Conservation (phyloP, 2,888 invertebrate genomes). For the Hipparchia semele region DNA sequence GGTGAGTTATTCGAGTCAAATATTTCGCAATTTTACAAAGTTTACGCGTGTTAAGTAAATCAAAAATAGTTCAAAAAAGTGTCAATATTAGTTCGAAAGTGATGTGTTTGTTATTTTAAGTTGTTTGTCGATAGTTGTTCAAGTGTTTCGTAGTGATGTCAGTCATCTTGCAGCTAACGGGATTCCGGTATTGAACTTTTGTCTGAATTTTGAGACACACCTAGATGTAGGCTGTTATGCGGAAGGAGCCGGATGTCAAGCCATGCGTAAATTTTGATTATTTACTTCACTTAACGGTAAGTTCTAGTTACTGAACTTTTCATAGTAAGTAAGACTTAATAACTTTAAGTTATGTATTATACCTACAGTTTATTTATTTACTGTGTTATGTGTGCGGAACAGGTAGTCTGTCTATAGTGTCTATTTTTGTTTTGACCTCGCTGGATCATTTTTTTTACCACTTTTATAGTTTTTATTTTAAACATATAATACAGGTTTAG, state of each 20-base stretch:
- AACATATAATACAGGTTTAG: background rate
- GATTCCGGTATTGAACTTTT: conserved; percentile 64
- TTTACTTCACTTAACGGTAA: conserved; percentile 43
- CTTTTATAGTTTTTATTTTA: background rate
- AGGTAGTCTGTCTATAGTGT: background rate
- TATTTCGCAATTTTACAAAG: conserved; percentile 39
- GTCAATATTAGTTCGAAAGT: conserved; percentile 24
- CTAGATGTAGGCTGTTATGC: conserved; percentile 58
- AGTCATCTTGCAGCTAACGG: conserved; percentile 61
- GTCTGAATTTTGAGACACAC: conserved; percentile 68
- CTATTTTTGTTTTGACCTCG: background rate
- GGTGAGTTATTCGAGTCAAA: conserved; percentile 47
- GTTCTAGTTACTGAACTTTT: conserved; percentile 22
- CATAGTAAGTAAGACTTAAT: background rate
- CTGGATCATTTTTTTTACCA: background rate
- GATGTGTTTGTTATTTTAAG: conserved; percentile 18
- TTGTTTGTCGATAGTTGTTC: conserved; percentile 36
- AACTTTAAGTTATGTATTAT: too few species aligned
- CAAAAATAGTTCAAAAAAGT: conserved; percentile 31
- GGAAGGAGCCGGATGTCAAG: conserved; percentile 60
- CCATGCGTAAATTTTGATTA: conserved; percentile 58
- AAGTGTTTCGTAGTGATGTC: conserved; percentile 43
- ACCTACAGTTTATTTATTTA: too few species aligned
- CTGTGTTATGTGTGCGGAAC: background rate
- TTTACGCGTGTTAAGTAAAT: conserved; percentile 37